Conservation (phyloP, 2,888 invertebrate species). For the Pollenia labialis region DNA sequence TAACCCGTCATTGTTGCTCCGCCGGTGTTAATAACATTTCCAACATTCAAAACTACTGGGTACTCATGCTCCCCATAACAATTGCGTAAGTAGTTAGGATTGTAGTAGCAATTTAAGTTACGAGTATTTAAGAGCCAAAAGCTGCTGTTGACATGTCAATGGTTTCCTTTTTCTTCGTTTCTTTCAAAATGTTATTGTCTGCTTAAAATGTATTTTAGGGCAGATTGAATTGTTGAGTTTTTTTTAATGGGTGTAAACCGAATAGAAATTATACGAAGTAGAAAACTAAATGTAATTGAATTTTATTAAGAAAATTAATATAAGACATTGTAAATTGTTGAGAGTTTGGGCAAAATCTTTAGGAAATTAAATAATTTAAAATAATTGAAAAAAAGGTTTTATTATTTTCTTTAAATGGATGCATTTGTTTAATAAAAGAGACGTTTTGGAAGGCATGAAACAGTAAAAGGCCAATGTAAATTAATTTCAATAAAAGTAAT, state of each 20-base stretch:
- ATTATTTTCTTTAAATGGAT: not conserved
- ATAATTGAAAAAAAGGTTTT: constrained; percentile 1
- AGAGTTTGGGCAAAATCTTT: not conserved
- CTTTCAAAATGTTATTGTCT: constrained; percentile 22
- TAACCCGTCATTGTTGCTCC: no score
- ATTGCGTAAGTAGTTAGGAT: constrained; percentile 17
- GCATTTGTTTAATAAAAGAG: no score
- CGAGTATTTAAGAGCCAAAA: constrained; percentile 59
- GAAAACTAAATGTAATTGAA: constrained; percentile 54
- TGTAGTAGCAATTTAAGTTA: constrained; percentile 62
- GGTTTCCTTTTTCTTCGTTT: not conserved
- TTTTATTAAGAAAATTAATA: constrained; percentile 56
- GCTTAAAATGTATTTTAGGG: constrained; percentile 47
- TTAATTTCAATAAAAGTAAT: no score
- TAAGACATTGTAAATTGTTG: not conserved
- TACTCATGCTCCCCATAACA: not conserved
- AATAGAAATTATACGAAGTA: constrained; percentile 25
- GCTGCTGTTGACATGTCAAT: constrained; percentile 62
- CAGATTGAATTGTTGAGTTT: constrained; percentile 53
- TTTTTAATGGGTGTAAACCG: constrained; percentile 57
- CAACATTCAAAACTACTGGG: constrained; percentile 6
- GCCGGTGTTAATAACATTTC: no score
- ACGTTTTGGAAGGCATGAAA: no score
- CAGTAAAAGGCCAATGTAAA: no score
- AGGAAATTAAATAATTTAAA: constrained; percentile 18